phyloP scores from a whole-genome alignment of 2,888 invertebrate genomes.

The Dasysyrphus tricinctus region DNA sequence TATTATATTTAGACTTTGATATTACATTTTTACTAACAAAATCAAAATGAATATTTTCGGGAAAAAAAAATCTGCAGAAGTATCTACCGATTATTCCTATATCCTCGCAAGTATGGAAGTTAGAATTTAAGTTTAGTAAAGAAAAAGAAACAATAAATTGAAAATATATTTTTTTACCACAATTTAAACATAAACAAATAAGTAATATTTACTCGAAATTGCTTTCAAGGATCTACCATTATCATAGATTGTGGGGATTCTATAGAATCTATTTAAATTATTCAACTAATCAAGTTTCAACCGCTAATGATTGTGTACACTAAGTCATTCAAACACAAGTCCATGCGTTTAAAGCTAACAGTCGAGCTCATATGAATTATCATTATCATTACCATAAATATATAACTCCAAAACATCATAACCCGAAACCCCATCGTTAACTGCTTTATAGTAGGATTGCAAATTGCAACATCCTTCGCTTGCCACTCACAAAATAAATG shows the following conservation, averaged over 20 bases:
- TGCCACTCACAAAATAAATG: slow-evolving; percentile 9
- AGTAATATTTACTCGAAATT: background rate
- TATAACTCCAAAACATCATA: slow-evolving; percentile 39
- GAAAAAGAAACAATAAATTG: background rate
- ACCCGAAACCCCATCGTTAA: slow-evolving; percentile 34
- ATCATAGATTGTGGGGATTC: background rate
- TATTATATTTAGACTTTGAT: slow-evolving; percentile 33
- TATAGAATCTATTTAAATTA: slow-evolving; percentile 4
- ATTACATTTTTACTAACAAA: background rate
- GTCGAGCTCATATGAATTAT: slow-evolving; percentile 56
- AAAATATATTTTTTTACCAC: background rate
- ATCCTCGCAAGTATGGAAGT: no score
- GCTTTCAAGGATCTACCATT: background rate
- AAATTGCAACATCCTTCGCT: slow-evolving; percentile 30
- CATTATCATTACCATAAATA: slow-evolving; percentile 50
- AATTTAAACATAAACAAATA: background rate
- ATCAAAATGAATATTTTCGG: background rate
- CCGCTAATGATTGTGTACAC: slow-evolving; percentile 33
- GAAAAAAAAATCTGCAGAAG: background rate
- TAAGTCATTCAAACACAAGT: slow-evolving; percentile 43
- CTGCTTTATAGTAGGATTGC: slow-evolving; percentile 38
- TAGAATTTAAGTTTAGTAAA: background rate
- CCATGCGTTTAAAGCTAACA: background rate
- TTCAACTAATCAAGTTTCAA: slow-evolving; percentile 3
- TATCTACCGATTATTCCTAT: no score